Evolutionary conservation across 1,140 invertebrate species (phyloP), one percentile per base, ranked within the genome.

Genomic region (Drosophila tropicalis): DNA sequence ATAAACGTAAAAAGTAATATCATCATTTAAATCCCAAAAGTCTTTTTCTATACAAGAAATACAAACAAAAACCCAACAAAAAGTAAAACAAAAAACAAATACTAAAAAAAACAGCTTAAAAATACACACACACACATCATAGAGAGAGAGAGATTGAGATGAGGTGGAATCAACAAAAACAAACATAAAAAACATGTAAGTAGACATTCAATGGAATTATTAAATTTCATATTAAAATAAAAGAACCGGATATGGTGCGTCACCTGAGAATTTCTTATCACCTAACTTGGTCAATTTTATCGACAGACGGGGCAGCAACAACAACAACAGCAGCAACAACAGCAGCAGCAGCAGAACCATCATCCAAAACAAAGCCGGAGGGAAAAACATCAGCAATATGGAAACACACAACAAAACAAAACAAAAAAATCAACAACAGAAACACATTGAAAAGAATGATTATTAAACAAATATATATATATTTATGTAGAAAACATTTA

Each of bases 1-100:
- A 99, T 93, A 99, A 99, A 94, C 98, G 99, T 94, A 98, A 98
- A 92, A 98, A 98, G 93, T 98, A 99, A 92, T 99, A 99, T 93
- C 94, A 83, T 95, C 95, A 90, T 96, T 95, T 76, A 95, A 95
- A 81, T 96, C 96, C 93, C 96, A 92, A 95, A 95, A 94, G 95
- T 95, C 93, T 61, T 82, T 90, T 81, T 85, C 81, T 86, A 76
- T 72, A 76, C 63, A 90, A 90, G 66, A 65, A 73, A 73, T 19
- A 68, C 60, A 54, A 71, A 65, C 40, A 61, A 61, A 69, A 77
- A 72, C 64, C 65, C 62, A 72, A 84, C 58, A 81, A 67, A 67
- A 77, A 78, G 70, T 81, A 67, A 69, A 51, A 82, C 56, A 34
- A 67, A 73, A 51, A 75, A 39, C 36, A 39, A 39, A 69, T 34